A percentile compares a stretch with the other conserved stretches of the same genome.
Evolutionary conservation across 2,797 vertebrate genomes (phyloP).

Genomic region (Mormyrops boulengeri): DNA sequence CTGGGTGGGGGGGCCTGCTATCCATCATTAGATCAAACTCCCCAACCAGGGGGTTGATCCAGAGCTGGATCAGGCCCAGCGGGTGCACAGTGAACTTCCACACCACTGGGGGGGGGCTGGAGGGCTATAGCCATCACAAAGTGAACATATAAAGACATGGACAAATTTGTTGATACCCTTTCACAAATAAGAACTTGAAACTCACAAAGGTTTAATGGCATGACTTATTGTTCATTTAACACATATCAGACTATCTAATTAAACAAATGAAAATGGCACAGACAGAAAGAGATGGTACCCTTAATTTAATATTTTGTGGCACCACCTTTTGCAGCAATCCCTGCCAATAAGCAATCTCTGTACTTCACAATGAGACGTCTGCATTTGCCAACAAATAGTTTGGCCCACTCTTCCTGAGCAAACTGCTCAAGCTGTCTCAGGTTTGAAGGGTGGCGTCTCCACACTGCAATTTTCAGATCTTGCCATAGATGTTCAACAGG

Average conservation of each 20-base stretch:
- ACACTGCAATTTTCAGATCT: not conserved
- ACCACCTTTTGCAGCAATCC: not conserved
- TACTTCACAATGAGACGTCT: not conserved
- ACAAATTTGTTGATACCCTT: not conserved
- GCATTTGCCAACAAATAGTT: not conserved
- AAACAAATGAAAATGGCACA: not conserved
- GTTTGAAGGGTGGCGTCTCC: not conserved
- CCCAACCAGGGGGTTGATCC: not conserved
- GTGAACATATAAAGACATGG: not conserved
- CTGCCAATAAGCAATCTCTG: not conserved
- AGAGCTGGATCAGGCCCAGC: slow-evolving; percentile 8
- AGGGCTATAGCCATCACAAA: not conserved
- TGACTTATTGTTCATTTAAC: not conserved
- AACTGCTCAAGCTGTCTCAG: too few species aligned
- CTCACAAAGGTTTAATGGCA: not conserved
- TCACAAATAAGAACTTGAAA: not conserved
- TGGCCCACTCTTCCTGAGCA: not conserved
- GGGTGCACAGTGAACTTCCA: not conserved
- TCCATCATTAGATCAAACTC: not conserved
- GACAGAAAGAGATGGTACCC: not conserved
- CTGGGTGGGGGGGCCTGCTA: slow-evolving; percentile 31
- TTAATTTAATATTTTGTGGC: not conserved
- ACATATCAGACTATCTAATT: not conserved
- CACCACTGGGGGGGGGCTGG: not conserved
- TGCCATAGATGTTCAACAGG: not conserved